Base-by-base conservation (phyloP, 2,888 invertebrate species). In the Thecophora atra region DNA sequence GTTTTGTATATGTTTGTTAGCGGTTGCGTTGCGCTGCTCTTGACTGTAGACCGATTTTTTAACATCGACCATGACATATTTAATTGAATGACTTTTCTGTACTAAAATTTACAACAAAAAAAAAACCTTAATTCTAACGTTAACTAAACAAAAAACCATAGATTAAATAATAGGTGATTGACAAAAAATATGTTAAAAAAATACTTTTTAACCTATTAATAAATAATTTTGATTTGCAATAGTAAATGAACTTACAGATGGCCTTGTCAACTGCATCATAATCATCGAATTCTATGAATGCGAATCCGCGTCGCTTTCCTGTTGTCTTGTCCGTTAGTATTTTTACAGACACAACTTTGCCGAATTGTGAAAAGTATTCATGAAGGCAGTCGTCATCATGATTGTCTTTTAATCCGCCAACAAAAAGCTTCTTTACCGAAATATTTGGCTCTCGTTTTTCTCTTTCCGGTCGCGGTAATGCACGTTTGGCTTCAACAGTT, bases 181-280 rank as follows among this genome's bases (percentile, higher is more conserved):
- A 11, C 11, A 11, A 37, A 37, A 37, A 37, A 11, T 37, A 6
- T 37, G 6, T 37, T 37, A 11, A 37, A 37, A 8, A 37, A n/a
- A n/a, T n/a, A n/a, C n/a, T 30, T 37, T 37, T 37, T 37, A 37
- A 37, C 11, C 1, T 37, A 37, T 37, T 37, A 37, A 37, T 37
- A 6, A 1, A 37, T 37, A 8, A 11, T 8, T 37, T 37, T 37
- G 7, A 37, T 1, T 37, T 11, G 11, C 37, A 37, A 11, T 1
- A 8, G 11, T 37, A 37, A 37, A 11, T 8, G 0, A 17, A 92
- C 95, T 93, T 89, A 96, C 96, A 90, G 81, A 96, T 95, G 83
- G 97, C 93, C 88, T 97, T 98, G 85, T 99, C 98, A 67, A 98
- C 98, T 1, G 97, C 93, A 87, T 99, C 98, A 84, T 98, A 97